A percentile compares a stretch with the other conserved stretches of the same genome.
phyloP scores from a whole-genome alignment of 2,797 vertebrate species.

The Peromyscus nudipes region DNA sequence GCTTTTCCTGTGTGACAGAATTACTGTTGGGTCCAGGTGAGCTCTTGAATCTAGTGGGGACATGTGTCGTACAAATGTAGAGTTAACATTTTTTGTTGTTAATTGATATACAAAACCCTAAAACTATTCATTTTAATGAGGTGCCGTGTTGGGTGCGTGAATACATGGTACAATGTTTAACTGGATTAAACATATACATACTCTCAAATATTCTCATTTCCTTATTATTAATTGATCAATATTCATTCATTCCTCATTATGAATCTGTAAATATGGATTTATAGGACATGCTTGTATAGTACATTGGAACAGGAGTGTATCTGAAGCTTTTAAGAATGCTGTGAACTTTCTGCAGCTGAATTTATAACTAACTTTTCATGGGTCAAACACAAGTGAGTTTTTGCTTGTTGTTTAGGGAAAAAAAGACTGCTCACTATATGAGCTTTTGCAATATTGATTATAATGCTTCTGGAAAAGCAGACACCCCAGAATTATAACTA shows the following conservation, averaged over 20 bases:
- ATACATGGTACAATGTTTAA: neutral
- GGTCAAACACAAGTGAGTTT: neutral
- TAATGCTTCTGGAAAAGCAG: neutral
- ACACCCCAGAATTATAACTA: neutral
- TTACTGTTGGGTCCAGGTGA: neutral
- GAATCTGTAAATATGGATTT: neutral
- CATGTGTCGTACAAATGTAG: neutral
- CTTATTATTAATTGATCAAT: neutral
- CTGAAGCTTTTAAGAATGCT: neutral
- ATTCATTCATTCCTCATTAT: neutral
- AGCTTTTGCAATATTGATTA: neutral
- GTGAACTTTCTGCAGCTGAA: neutral
- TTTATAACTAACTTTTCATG: slow-evolving; percentile 13
- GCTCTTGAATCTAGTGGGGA: neutral
- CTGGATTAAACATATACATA: neutral
- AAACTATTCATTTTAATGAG: neutral
- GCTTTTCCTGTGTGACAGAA: neutral
- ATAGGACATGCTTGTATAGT: neutral
- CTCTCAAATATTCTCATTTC: neutral
- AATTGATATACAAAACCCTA: neutral
- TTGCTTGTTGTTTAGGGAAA: slow-evolving; percentile 1
- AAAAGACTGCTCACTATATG: neutral
- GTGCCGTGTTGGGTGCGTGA: neutral
- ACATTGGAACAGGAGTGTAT: neutral
- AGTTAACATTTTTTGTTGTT: neutral